Evolutionary conservation across 2,797 vertebrate species (phyloP), one percentile per base, ranked within the genome.

Genomic region (Hemitrygon akajei): DNA sequence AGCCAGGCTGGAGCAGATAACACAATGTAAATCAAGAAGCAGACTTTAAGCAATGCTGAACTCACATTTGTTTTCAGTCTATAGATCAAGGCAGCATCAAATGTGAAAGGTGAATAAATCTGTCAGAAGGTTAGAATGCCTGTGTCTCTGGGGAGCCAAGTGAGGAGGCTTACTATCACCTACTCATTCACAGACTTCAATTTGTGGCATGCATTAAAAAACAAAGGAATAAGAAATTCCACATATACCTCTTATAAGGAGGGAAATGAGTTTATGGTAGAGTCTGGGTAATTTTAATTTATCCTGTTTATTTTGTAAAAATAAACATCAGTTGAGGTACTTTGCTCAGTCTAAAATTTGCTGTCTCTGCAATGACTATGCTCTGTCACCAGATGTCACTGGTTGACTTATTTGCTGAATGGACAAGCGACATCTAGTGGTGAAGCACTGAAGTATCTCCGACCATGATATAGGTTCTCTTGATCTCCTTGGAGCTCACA

Each of bases 331-430:
- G 7, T 22, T 30, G n/a, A n/a, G n/a, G 30, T 34, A 14, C 56
- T 30, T 34, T 63, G 56, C n/a, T 22, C 27, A 37, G 9, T 10
- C 34, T 69, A n/a, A 22, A 9, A 18, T 66, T 69, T 37, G n/a
- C 16, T 63, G 9, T 22, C 18, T 89, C n/a, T 69, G 63, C 69
- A 71, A 37, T 56, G 22, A 10, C 63, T 3, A 20, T 75, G n/a
- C 40, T 92, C 69, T 75, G 69, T 71, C 91, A 93, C 25, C 47
- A 93, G 91, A 10, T 93, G 91, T 93, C 91, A 56, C 91, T 47
- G 34, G 34, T 92, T 47, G 66, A 5, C 34, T 93, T 56, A 76
- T 58, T 47, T 73, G 47, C 5, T 30, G 40, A 47, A 30, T 40
- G 27, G 71, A 75, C 71, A 27, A 76, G 71, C 14, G 69, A n/a